Conservation (phyloP, 2,797 vertebrate genomes). For the Etheostoma nigrum region DNA sequence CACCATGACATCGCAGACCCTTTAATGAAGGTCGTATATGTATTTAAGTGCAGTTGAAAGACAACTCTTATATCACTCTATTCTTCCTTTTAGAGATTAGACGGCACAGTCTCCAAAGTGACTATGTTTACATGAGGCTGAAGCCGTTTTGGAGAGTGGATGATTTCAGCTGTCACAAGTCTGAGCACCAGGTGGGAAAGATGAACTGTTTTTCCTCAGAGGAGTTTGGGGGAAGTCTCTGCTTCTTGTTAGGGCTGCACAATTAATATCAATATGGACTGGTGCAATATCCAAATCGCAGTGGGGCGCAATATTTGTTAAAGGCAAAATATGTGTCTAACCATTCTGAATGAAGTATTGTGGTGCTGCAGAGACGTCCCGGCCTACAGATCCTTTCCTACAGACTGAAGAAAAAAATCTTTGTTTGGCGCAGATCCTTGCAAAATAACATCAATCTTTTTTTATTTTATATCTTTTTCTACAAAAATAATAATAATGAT, state of each 20-base stretch:
- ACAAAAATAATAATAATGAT: too few species aligned
- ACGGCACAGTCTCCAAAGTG: slow-evolving; percentile 41
- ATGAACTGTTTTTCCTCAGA: slow-evolving; percentile 30
- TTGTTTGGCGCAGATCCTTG: too few species aligned
- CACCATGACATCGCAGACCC: neutral
- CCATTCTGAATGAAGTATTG: too few species aligned
- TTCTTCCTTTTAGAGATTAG: slow-evolving; percentile 39
- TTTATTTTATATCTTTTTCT: too few species aligned
- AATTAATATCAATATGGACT: too few species aligned
- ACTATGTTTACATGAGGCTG: slow-evolving; percentile 54
- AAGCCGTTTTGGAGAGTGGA: slow-evolving; percentile 53
- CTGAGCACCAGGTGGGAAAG: slow-evolving; percentile 42
- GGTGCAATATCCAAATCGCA: too few species aligned
- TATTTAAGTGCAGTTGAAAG: slow-evolving; percentile 37
- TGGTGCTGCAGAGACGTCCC: too few species aligned
- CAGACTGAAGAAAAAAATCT: too few species aligned
- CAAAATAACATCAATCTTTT: too few species aligned
- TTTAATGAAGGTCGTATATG: slow-evolving; percentile 7
- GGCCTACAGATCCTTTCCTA: too few species aligned
- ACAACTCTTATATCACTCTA: slow-evolving; percentile 19
- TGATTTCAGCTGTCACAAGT: slow-evolving; percentile 70
- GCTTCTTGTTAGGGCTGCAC: neutral
- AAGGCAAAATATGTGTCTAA: too few species aligned
- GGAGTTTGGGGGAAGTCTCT: slow-evolving; percentile 31
- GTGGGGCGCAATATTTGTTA: too few species aligned